Evolutionary conservation across 2,888 invertebrate genomes (phyloP).

Genomic region (Eilema depressum): DNA sequence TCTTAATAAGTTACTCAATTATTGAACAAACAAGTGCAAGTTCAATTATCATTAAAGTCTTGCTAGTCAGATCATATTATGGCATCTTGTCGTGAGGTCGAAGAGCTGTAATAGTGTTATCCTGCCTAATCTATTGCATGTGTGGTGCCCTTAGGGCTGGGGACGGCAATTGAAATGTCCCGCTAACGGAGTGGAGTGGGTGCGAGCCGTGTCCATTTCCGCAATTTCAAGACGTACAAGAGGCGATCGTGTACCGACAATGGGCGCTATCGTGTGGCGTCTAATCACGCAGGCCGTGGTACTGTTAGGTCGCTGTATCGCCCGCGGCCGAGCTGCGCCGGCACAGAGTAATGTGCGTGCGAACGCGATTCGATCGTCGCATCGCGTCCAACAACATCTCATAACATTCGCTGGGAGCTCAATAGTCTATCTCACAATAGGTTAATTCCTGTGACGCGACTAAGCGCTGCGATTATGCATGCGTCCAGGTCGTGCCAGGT

Average conservation of each 20-base stretch:
- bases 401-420: conserved; percentile 59
- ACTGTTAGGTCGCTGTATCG: conserved; percentile 80
- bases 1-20: conserved; percentile 62
- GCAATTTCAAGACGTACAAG: conserved; percentile 84
- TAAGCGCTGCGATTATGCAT: conserved; percentile 40
- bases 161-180: conserved; percentile 84
- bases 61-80: conserved; percentile 17
- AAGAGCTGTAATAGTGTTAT: conserved; percentile 29
- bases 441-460: conserved; percentile 64
- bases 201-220: conserved; percentile 83
- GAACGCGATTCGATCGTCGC: conserved; percentile 81
- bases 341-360: conserved; percentile 83
- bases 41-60: conserved; percentile 59
- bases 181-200: conserved; percentile 80
- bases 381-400: conserved; percentile 58
- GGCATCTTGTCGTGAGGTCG: conserved; percentile 21
- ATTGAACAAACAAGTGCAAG: conserved; percentile 57
- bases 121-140: conserved; percentile 64
- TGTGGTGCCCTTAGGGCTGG: conserved; percentile 59
- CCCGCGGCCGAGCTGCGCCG: conserved; percentile 64
- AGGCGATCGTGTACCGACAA: conserved; percentile 85
- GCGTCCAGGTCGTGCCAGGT: conserved; percentile 29
- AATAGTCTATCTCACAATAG: conserved; percentile 57
- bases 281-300: conserved; percentile 82
- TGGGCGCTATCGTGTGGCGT: conserved; percentile 85